Conservation (phyloP, 2,797 vertebrate species). For the Chloroceryle inda region DNA sequence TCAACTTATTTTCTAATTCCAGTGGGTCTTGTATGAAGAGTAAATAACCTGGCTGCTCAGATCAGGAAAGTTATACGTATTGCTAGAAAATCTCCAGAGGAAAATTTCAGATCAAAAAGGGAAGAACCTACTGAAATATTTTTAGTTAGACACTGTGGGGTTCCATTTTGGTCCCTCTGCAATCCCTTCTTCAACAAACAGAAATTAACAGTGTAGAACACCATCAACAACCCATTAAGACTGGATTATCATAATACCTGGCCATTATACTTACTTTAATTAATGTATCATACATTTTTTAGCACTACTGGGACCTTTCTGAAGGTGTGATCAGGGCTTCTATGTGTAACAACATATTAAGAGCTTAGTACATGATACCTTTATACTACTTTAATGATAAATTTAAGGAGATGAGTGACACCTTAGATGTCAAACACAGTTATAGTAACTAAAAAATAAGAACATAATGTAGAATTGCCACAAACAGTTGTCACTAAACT, state of each 20-base stretch:
- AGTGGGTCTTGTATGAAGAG: background rate
- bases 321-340: background rate
- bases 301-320: background rate
- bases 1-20: constrained; percentile 2
- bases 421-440: background rate
- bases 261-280: background rate
- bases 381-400: background rate
- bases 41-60: background rate
- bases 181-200: background rate
- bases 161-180: background rate
- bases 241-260: background rate
- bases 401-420: background rate
- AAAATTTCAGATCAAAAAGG: background rate
- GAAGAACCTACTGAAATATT: background rate
- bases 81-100: background rate
- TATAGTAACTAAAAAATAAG: background rate
- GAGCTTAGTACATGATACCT: background rate
- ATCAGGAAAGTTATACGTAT: background rate
- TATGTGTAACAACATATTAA: background rate
- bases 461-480: background rate
- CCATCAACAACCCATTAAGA: background rate
- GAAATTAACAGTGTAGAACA: background rate
- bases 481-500: background rate
- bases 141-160: background rate
- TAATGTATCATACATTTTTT: background rate